Base-by-base conservation (phyloP, 2,797 vertebrate species). In the Danio tinwini region DNA sequence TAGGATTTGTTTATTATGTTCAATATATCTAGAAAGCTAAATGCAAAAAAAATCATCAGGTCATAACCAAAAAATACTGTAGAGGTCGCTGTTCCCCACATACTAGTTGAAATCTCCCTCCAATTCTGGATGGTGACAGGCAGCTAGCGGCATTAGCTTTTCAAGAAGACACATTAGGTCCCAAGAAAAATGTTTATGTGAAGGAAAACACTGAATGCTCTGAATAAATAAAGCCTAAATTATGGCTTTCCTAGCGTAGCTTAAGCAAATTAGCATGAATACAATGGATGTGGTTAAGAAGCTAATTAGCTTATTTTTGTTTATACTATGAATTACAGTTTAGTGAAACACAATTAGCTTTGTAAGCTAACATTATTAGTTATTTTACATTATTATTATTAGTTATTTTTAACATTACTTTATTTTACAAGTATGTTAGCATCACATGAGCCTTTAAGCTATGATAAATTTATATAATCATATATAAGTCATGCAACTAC, bases 21-120 rank as follows among this genome's bases (percentile, higher is more conserved):
- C 53, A n/a, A 29, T 29, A 50, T 12, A 50, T 14, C 37, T 14
- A 1, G 8, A 14, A 68, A 53, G 44, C n/a, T 10, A 42, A 21
- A 53, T 39, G 13, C 6, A 17, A 56, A 67, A 37, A 29, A 29
- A 1, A 56, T n/a, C n/a, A n/a, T n/a, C n/a, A n/a, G n/a, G 56
- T 13, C 40, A 44, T 67, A 39, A 44, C 16, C 29, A 21, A 53
- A 39, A 45, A 13, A 39, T 14, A 39, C 58, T 78, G 42, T 76
- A 80, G 83, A 73, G 72, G 67, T 77, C 67, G 17, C 67, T 76
- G 59, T 76, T 65, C 50, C 53, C 80, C 58, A 72, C 59, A 63
- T 10, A 10, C 67, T 71, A 14, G 39, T 59, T 50, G 10, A 56
- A 74, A 42, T 39, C 62, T 58, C 21, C 39, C 7, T 68, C 19